These are phyloP conservation scores for Chrysolina oricalcia DNA, from an alignment of 2,888 invertebrate genomes.

Conservation along the genomic window DNA sequence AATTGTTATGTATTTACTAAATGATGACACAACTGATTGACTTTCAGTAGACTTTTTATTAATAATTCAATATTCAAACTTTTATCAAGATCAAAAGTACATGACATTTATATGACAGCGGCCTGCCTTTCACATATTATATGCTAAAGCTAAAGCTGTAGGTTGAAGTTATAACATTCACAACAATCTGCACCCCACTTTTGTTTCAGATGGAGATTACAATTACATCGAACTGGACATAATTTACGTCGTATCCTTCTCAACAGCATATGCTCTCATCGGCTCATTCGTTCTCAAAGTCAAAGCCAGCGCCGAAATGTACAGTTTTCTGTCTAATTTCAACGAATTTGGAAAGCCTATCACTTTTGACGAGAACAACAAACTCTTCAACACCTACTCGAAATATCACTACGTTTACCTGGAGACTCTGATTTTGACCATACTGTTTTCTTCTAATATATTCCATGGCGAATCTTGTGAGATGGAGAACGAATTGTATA, in stretches of 20 bases:
- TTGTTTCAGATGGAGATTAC: constrained; percentile 34
- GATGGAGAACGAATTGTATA: constrained; percentile 30
- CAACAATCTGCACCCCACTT: not conserved
- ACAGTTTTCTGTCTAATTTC: constrained; percentile 41
- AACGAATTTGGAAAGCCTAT: constrained; percentile 41
- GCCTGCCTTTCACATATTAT: too few relatives aligned
- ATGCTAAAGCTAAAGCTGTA: too few relatives aligned
- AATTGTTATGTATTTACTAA: too few relatives aligned
- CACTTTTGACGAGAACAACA: constrained; percentile 40
- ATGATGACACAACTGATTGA: too few relatives aligned
- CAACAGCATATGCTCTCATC: constrained; percentile 30
- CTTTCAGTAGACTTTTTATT: too few relatives aligned
- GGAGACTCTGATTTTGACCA: constrained; percentile 17
- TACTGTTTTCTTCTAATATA: constrained; percentile 36
- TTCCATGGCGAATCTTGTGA: constrained; percentile 34
- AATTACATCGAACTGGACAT: constrained; percentile 41
- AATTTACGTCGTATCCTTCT: constrained; percentile 38
- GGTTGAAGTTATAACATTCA: too few relatives aligned
- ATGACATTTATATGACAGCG: too few relatives aligned
- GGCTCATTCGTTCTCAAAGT: constrained; percentile 29
- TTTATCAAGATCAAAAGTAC: too few relatives aligned
- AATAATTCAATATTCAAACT: too few relatives aligned
- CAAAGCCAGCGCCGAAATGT: constrained; percentile 36
- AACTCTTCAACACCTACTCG: constrained; percentile 35
- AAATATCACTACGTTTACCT: constrained; percentile 44